Evolutionary conservation across 2,113 vertebrate species (phyloP).

Genomic region (Lanius ludovicianus): DNA sequence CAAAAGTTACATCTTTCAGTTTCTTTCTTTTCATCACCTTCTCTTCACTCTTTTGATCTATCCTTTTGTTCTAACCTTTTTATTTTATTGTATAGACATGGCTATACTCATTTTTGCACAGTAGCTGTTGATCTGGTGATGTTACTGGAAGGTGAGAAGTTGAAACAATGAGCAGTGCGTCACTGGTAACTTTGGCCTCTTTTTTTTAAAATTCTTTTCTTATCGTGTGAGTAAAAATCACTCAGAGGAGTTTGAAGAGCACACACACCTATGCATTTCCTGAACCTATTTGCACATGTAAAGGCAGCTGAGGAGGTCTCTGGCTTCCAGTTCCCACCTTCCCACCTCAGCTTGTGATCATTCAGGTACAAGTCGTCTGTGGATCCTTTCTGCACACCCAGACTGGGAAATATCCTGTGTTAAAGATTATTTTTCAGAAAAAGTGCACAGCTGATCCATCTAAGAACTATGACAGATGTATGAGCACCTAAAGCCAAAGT

Average conservation of each 20-base stretch:
- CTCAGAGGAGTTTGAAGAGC: background rate
- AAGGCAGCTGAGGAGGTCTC: background rate
- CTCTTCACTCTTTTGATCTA: background rate
- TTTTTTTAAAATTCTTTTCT: conserved; percentile 9
- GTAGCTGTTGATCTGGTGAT: background rate
- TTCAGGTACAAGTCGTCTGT: background rate
- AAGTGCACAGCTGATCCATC: background rate
- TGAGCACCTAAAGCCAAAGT: background rate
- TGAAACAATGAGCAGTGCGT: conserved; percentile 8
- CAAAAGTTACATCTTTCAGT: background rate
- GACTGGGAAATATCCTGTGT: background rate
- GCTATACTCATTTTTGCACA: background rate
- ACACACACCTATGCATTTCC: background rate
- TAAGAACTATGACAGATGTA: background rate
- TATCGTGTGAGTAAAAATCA: background rate
- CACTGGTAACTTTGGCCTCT: conserved; percentile 3
- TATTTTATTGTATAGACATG: background rate
- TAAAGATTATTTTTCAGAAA: background rate
- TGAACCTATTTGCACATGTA: background rate
- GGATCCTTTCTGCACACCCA: background rate
- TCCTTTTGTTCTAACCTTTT: background rate
- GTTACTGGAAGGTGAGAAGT: conserved; percentile 36
- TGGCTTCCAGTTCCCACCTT: background rate
- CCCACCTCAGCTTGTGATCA: background rate
- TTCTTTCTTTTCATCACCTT: background rate